Evolutionary conservation across 2,797 vertebrate species (phyloP).

Genomic region (Podarcis lilfordi): DNA sequence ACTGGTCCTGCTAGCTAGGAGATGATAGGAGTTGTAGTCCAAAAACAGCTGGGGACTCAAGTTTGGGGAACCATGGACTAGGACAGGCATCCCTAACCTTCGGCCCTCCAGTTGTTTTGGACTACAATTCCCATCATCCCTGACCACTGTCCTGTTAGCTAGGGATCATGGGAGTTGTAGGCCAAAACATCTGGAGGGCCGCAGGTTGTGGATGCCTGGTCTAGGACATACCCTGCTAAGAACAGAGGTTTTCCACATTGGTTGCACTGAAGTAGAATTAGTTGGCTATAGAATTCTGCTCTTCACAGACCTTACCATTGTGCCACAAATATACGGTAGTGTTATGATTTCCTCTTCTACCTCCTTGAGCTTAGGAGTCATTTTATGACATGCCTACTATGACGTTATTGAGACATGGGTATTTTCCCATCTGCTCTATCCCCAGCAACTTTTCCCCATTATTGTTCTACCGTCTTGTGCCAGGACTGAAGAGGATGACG

Average conservation of each 20-base stretch:
- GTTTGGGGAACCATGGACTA: too few species aligned
- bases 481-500: neutral
- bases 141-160: too few species aligned
- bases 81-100: too few species aligned
- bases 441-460: neutral
- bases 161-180: too few species aligned
- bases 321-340: neutral
- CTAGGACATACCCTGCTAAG: neutral
- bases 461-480: neutral
- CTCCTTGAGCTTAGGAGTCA: neutral
- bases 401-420: neutral
- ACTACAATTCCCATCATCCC: too few species aligned
- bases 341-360: neutral
- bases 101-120: too few species aligned
- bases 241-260: neutral
- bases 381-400: too few species aligned
- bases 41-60: too few species aligned
- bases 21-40: too few species aligned
- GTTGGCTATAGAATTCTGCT: neutral
- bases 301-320: neutral
- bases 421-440: neutral
- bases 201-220: too few species aligned
- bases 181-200: too few species aligned
- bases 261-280: neutral
- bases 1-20: too few species aligned